Evolutionary conservation across 37 sponge, comb jelly and placozoan species (phyloP).

Genomic region (Bolinopsis microptera): DNA sequence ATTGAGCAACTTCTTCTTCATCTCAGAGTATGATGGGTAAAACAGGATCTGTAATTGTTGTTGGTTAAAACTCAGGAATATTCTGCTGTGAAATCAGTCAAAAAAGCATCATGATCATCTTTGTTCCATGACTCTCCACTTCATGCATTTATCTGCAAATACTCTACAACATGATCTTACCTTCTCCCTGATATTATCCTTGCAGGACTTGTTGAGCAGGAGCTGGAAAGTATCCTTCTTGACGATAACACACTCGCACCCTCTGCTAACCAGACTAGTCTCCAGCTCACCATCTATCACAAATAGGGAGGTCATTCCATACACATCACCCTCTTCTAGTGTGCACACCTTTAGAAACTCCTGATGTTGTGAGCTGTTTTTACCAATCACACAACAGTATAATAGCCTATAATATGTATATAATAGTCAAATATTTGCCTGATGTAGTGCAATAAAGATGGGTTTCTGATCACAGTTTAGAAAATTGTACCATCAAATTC

Average conservation of each 20-base stretch:
- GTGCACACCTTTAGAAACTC: constrained; percentile 55
- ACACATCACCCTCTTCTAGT: constrained; percentile 23
- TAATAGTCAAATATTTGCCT: too few species aligned
- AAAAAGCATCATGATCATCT: too few species aligned
- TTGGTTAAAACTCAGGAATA: not conserved
- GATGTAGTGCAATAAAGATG: too few species aligned
- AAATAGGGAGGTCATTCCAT: constrained; percentile 36
- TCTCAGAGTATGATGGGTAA: constrained; percentile 37
- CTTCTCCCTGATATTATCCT: constrained; percentile 1
- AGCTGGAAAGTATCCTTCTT: constrained; percentile 7
- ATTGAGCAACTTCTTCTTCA: constrained; percentile 48
- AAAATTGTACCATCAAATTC: too few species aligned
- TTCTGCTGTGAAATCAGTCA: not conserved
- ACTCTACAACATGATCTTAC: too few species aligned
- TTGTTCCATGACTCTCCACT: not conserved
- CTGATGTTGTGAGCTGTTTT: not conserved
- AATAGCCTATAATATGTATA: too few species aligned
- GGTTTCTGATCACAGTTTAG: too few species aligned
- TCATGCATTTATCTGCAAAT: too few species aligned
- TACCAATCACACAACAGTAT: too few species aligned
- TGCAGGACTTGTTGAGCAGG: constrained; percentile 21
- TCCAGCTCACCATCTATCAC: constrained; percentile 27
- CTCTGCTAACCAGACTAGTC: constrained; percentile 30
- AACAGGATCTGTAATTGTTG: not conserved
- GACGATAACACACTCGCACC: constrained; percentile 56